phyloP scores from a whole-genome alignment of 2,888 invertebrate genomes.

The Platycheirus albimanus region DNA sequence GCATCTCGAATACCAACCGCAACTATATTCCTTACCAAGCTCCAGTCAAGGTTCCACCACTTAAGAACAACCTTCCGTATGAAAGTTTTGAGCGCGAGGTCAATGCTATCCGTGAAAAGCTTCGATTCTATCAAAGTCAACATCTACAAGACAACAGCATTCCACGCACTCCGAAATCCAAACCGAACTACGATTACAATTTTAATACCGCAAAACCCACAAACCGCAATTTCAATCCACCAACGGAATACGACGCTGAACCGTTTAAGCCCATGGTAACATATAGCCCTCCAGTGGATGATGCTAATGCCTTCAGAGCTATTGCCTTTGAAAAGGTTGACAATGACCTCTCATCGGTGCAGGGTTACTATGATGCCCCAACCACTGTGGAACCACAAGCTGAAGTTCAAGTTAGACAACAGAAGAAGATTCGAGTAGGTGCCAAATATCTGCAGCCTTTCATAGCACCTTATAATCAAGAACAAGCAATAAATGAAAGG shows the following conservation, averaged over 20 bases:
- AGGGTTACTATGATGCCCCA: constrained; percentile 46
- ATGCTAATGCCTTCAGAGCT: constrained; percentile 81
- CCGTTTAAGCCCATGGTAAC: constrained; percentile 87
- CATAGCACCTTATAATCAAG: constrained; percentile 78
- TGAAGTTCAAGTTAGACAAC: constrained; percentile 77
- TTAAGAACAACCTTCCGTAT: constrained; percentile 64
- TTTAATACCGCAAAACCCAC: constrained; percentile 85
- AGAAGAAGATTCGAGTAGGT: constrained; percentile 79
- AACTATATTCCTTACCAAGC: constrained; percentile 61
- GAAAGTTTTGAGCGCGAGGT: constrained; percentile 87
- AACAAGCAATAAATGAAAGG: constrained; percentile 80
- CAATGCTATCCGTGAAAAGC: constrained; percentile 86
- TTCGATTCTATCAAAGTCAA: constrained; percentile 86
- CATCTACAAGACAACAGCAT: constrained; percentile 82
- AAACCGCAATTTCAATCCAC: constrained; percentile 77
- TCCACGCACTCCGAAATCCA: constrained; percentile 82
- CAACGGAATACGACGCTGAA: constrained; percentile 84
- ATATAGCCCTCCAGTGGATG: constrained; percentile 81
- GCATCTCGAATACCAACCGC: constrained; percentile 69
- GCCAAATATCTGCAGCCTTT: constrained; percentile 75
- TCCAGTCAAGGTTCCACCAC: constrained; percentile 64
- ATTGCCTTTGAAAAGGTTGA: constrained; percentile 84
- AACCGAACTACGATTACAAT: constrained; percentile 88
- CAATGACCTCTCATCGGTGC: constrained; percentile 75
- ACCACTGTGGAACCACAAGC: constrained; percentile 53